These are phyloP conservation scores for Lathronympha strigana DNA, from an alignment of 2,888 invertebrate species.

Conservation along the genomic window DNA sequence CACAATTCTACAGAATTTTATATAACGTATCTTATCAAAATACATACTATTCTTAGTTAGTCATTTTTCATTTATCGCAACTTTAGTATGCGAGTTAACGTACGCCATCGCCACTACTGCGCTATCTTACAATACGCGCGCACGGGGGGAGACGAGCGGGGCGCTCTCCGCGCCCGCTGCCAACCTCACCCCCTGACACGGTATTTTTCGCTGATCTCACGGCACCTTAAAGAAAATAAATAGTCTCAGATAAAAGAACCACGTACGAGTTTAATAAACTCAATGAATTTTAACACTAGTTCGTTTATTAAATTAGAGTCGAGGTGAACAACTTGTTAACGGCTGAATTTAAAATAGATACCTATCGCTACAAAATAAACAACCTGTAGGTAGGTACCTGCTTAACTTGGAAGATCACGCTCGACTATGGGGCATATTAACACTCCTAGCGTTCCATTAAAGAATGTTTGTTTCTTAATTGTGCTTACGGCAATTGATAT, in stretches of 20 bases:
- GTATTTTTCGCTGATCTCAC: too few relatives aligned
- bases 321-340: constrained; percentile 18
- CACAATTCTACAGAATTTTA: not conserved
- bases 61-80: too few relatives aligned
- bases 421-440: constrained; percentile 15
- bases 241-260: too few relatives aligned
- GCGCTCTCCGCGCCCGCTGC: too few relatives aligned
- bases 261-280: too few relatives aligned
- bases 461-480: not conserved
- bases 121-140: too few relatives aligned
- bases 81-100: too few relatives aligned
- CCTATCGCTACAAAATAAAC: constrained; percentile 11
- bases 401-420: not conserved
- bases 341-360: constrained; percentile 9
- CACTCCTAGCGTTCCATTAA: not conserved
- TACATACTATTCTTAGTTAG: not conserved
- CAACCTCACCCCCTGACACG: too few relatives aligned
- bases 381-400: not conserved
- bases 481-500: not conserved
- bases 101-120: too few relatives aligned
- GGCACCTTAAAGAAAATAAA: too few relatives aligned
- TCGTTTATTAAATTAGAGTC: not conserved
- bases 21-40: not conserved
- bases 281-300: not conserved
- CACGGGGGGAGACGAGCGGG: too few relatives aligned